Base-by-base conservation (phyloP, 1,140 invertebrate genomes). In the Reticulitermes speratus region DNA sequence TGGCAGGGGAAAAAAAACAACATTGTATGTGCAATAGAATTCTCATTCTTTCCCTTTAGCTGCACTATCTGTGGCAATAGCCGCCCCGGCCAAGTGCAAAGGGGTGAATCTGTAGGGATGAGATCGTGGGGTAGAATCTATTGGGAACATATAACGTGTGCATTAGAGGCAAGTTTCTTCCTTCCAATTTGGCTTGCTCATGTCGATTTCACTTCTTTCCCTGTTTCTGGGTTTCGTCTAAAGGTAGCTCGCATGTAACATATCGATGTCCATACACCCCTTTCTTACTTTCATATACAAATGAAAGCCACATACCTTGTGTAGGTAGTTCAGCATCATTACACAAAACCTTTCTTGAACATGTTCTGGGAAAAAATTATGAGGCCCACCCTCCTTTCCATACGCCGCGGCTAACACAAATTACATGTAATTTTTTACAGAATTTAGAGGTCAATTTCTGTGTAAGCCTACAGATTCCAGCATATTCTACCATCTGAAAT, bases 111-210 rank as follows among this genome's bases (percentile, higher is more conserved):
- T 83, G 82, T n/a, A 21, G 38, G 82, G 32, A 30, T 75, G 83
- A 52, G 83, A n/a, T 12, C 23, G n/a, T 25, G 83, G n/a, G 30
- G 45, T 32, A n/a, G 65, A 85, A 85, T 85, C 85, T 85, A 75
- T 82, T 81, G 85, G 55, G 59, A 75, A 85, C 65, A 75, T 81
- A 81, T 85, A 85, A 85, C 85, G 85, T 85, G 85, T n/a, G 83
- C 83, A 84, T 84, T 84, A 84, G 45, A 52, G 83, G 83, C 25
- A 30, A 30, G 65, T 85, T 85, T 85, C 55, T 75, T 85, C 85
- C 85, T 48, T 81, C 85, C 59, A 85, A 75, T 85, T 85, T 75
- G 85, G 59, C 44, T 52, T 38, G n/a, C 65, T 44, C 82, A 19
- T 44, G 16, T 83, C 38, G 38, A 25, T 65, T 52, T 85, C 32